Evolutionary conservation across 2,113 vertebrate genomes (phyloP), one percentile per base, ranked within the genome.

Genomic region (Emydocephalus ijimae): DNA sequence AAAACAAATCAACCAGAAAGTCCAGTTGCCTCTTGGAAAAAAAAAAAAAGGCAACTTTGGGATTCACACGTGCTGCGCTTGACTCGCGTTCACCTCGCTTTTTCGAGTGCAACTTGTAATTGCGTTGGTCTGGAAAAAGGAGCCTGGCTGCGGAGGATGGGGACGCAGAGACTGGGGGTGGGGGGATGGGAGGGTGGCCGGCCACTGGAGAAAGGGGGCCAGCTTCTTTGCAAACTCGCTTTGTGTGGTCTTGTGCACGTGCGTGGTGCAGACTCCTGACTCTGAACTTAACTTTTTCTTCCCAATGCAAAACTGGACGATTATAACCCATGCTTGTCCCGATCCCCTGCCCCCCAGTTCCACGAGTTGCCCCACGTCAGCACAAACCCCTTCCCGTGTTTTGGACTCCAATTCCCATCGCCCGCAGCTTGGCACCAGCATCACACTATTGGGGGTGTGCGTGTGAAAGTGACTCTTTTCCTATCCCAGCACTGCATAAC

Each of bases 171-270:
- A n/a, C n/a, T n/a, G n/a, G n/a, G n/a, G n/a, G n/a, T n/a, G n/a
- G n/a, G n/a, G n/a, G n/a, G n/a, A n/a, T n/a, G n/a, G n/a, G n/a
- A 3, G 48, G 48, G 1, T 7, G 1, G 7, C 7, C 6, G 24
- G 26, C 11, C 29, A 29, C 6, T 15, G 64, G 64, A 74, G 64
- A 34, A 34, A 15, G 1, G 64, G 2, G 29, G 64, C 34, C 14
- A 14, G n/a, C 64, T 74, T 29, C 29, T 64, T 64, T 64, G 26
- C 61, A 64, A 64, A 14, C 29, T n/a, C 11, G 29, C 10, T 11
- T 26, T 61, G 61, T 61, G 59, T 29, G 21, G 59, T 64, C 11
- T 64, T 29, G 24, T 11, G 10, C 61, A 12, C 61, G 26, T 29
- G 61, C 61, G 12, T 69, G 64, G 64, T 29, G 15, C 29, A 4